Percentiles rank a stretch among this genome's conserved stretches.
Evolutionary conservation across 2,888 invertebrate species (phyloP).

Genomic region (Pseudococcus jackbeardsleyi): DNA sequence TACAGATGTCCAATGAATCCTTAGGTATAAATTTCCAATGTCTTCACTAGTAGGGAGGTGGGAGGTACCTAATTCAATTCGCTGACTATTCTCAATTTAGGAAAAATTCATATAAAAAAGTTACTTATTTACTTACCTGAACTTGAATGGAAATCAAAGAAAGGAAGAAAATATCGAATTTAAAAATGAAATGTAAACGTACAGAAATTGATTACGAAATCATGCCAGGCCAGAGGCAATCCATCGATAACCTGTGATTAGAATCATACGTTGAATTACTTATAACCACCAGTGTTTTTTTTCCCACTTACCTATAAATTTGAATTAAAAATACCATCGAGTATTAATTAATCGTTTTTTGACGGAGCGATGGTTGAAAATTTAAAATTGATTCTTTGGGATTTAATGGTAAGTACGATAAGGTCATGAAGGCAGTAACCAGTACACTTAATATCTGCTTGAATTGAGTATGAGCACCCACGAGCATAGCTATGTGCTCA

Average conservation of each 20-base stretch:
- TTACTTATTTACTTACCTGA: not conserved
- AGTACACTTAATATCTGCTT: not conserved
- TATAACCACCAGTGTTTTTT: slow-evolving; percentile 11
- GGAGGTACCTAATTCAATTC: not conserved
- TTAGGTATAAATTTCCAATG: not conserved
- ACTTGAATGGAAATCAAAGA: not conserved
- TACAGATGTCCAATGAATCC: not conserved
- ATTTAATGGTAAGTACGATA: not conserved
- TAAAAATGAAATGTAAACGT: not conserved
- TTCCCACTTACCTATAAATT: not conserved
- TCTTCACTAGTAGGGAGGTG: no score
- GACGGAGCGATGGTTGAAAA: slow-evolving; percentile 11
- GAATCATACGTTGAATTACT: not conserved
- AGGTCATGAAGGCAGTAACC: slow-evolving; percentile 13
- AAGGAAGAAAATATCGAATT: slow-evolving; percentile 15
- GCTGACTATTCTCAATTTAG: not conserved
- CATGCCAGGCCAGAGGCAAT: not conserved
- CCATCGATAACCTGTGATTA: slow-evolving; percentile 28
- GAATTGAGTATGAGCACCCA: not conserved
- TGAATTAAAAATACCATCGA: not conserved
- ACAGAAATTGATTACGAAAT: slow-evolving; percentile 11
- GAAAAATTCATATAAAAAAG: not conserved
- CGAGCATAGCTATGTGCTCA: not conserved
- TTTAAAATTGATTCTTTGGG: slow-evolving; percentile 29
- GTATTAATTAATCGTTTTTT: slow-evolving; percentile 35